phyloP scores from a whole-genome alignment of 2,888 invertebrate genomes.

The Scelioninae gen. 1 region DNA sequence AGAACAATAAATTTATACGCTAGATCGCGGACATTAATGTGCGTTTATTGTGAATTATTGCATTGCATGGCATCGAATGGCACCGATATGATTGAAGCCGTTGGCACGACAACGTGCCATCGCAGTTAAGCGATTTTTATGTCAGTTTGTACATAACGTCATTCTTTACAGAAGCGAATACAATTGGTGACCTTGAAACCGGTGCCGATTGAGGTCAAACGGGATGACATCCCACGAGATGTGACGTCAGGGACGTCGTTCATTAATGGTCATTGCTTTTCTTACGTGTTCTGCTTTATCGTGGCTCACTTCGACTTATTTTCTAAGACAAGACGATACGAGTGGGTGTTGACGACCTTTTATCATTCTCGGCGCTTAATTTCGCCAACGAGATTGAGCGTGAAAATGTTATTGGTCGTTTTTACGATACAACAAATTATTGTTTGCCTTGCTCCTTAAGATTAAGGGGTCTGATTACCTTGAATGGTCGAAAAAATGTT shows the following conservation, averaged over 20 bases:
- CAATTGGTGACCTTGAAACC: conserved; percentile 74
- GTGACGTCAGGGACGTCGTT: no score
- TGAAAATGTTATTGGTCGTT: conserved; percentile 12
- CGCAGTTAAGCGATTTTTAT: conserved; percentile 70
- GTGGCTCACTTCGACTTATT: background rate
- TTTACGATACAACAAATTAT: conserved; percentile 5
- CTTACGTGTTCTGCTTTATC: conserved; percentile 41
- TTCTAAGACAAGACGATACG: conserved; percentile 1
- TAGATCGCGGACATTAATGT: conserved; percentile 37
- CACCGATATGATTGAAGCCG: conserved; percentile 66
- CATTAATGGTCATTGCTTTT: conserved; percentile 30
- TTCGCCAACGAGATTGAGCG: conserved; percentile 24
- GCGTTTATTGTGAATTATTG: conserved; percentile 60
- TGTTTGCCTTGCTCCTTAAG: background rate
- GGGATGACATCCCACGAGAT: conserved; percentile 59
- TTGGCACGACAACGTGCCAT: conserved; percentile 62
- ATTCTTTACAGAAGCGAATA: conserved; percentile 69
- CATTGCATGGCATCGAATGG: conserved; percentile 59
- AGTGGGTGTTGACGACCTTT: conserved; percentile 17
- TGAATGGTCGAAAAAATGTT: background rate
- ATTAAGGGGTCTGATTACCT: background rate
- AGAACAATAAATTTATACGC: conserved; percentile 28
- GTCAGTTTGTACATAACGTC: conserved; percentile 71
- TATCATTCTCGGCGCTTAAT: conserved; percentile 25
- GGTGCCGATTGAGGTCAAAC: conserved; percentile 74